These are phyloP conservation scores for Tympanuchus pallidicinctus DNA, from an alignment of 2,113 vertebrate species.

Conservation along the genomic window DNA sequence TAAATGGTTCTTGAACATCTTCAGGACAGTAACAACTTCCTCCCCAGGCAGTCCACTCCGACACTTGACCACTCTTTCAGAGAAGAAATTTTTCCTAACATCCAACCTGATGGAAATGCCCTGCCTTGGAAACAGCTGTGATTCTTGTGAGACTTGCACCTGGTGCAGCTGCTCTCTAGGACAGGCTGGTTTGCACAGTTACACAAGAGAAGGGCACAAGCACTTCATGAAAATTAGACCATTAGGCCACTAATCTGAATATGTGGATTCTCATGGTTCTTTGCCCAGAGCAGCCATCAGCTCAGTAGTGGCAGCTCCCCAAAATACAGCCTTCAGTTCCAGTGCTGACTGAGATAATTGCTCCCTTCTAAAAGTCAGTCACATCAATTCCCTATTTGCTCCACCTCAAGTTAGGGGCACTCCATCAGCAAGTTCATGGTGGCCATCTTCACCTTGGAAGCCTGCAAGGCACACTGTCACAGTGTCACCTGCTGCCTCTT, in stretches of 20 bases:
- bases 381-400: neutral
- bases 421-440: neutral
- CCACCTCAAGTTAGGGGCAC: neutral
- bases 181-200: neutral
- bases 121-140: neutral
- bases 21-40: too few species aligned
- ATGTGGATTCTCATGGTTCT: neutral
- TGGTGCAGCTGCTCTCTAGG: neutral
- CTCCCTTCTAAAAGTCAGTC: neutral
- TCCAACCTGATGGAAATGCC: neutral
- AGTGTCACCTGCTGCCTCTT: neutral
- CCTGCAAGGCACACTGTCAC: neutral
- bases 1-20: too few species aligned
- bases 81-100: too few species aligned
- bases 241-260: neutral
- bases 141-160: neutral
- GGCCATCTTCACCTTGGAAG: neutral
- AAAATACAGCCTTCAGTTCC: neutral
- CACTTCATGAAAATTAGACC: neutral
- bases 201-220: neutral
- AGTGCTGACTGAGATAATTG: fast-evolving
- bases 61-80: too few species aligned
- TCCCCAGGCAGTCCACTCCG: too few species aligned
- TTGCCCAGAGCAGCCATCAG: neutral
- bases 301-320: neutral